phyloP scores from a whole-genome alignment of 2,113 vertebrate genomes.

The Notarius lentiginosus region DNA sequence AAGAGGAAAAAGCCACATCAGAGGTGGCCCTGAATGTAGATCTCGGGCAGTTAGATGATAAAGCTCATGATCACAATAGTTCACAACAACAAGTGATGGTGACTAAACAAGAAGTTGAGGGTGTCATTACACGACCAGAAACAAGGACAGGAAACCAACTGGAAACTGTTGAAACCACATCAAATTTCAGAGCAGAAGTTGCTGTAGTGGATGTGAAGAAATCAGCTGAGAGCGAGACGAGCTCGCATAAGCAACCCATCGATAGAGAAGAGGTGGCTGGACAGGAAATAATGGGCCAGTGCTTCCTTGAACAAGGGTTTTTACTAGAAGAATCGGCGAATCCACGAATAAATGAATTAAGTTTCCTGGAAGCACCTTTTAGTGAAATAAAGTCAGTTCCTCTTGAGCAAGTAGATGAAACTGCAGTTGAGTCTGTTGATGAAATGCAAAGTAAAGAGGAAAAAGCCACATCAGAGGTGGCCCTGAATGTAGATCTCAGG shows the following conservation, averaged over 20 bases:
- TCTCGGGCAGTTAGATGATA: not conserved
- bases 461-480: not conserved
- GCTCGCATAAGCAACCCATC: not conserved
- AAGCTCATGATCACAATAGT: not conserved
- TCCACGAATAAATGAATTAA: not conserved
- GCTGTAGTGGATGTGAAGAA: slow-evolving; percentile 22
- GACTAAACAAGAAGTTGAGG: not conserved
- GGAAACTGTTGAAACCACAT: not conserved
- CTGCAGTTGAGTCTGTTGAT: not conserved
- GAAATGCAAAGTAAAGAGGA: slow-evolving; percentile 2
- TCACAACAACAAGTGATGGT: not conserved
- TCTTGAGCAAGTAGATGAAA: not conserved
- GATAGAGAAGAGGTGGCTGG: not conserved
- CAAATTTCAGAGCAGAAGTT: slow-evolving; percentile 24
- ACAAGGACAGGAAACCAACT: slow-evolving; percentile 19
- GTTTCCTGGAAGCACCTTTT: not conserved
- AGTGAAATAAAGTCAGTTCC: not conserved
- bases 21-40: not conserved
- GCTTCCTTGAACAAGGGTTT: not conserved
- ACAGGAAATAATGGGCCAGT: slow-evolving; percentile 13
- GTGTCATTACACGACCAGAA: not conserved
- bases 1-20: not conserved
- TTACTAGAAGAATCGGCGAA: slow-evolving; percentile 7
- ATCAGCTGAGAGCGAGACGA: slow-evolving; percentile 1
- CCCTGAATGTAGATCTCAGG: not conserved